These are phyloP conservation scores for Chiloscyllium plagiosum DNA, from an alignment of 2,113 vertebrate species.

Conservation along the genomic window DNA sequence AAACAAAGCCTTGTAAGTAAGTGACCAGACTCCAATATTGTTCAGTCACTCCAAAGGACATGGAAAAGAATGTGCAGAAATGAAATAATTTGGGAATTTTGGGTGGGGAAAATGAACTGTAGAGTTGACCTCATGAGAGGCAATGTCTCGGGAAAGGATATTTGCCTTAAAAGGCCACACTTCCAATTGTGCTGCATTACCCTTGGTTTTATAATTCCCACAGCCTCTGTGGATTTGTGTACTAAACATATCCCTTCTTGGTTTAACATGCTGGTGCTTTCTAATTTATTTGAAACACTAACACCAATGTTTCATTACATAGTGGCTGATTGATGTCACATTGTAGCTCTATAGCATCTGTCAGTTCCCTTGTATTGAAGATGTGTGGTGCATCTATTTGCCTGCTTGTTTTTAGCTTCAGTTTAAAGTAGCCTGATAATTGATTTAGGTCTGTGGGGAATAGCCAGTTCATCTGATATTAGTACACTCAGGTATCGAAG, in stretches of 20 bases:
- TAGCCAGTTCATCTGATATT: not conserved
- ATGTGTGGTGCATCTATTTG: not conserved
- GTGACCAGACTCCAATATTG: not conserved
- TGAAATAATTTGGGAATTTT: not conserved
- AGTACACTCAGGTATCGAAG: not conserved
- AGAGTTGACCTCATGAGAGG: not conserved
- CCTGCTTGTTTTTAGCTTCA: not conserved
- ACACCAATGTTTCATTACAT: not conserved
- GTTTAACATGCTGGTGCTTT: not conserved
- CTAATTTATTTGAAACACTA: not conserved
- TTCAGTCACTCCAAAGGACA: not conserved
- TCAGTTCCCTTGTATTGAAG: not conserved
- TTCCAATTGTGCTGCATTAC: not conserved
- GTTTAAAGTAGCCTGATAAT: not conserved
- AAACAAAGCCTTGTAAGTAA: not conserved
- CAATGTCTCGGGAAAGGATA: not conserved
- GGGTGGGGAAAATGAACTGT: not conserved
- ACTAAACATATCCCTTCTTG: not conserved
- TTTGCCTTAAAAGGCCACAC: constrained; percentile 2
- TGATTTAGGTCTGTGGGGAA: too few species aligned
- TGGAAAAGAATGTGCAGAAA: not conserved
- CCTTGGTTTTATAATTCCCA: constrained; percentile 15
- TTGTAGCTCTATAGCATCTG: not conserved
- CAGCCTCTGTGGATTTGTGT: not conserved
- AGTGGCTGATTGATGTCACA: not conserved